A percentile compares a stretch with the other conserved stretches of the same genome.
These are phyloP conservation scores for Acanthosoma haemorrhoidale DNA, from an alignment of 2,888 invertebrate species.

Conservation along the genomic window DNA sequence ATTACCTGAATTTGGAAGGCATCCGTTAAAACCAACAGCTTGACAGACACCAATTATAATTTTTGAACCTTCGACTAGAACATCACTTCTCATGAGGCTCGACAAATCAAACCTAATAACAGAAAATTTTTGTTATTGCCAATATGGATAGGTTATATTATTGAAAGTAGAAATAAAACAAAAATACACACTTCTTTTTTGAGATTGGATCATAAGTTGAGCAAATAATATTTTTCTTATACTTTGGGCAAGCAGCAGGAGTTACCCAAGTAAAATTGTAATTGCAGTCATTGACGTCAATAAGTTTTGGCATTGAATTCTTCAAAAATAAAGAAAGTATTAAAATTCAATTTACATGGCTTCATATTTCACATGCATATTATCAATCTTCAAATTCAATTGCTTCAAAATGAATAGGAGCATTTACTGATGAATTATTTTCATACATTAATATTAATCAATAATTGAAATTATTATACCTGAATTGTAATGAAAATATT, in stretches of 20 bases:
- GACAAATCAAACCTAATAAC: constrained; percentile 6
- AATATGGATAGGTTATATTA: too few species aligned
- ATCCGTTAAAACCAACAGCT: neutral
- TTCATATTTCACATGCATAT: too few species aligned
- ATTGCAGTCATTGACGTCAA: neutral
- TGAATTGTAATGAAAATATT: too few species aligned
- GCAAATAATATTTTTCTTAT: neutral
- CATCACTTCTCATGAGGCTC: neutral
- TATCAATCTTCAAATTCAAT: too few species aligned
- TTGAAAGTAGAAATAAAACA: too few species aligned
- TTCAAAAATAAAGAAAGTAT: too few species aligned
- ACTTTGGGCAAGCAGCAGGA: neutral
- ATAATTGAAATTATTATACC: too few species aligned
- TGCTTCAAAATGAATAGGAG: too few species aligned
- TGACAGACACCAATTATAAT: constrained; percentile 3
- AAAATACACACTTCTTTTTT: neutral
- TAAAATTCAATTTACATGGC: too few species aligned
- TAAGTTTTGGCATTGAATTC: constrained; percentile 1
- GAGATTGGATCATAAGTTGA: too few species aligned
- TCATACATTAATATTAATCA: too few species aligned
- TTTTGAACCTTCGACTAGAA: neutral
- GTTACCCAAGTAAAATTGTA: constrained; percentile 17
- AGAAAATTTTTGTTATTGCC: neutral
- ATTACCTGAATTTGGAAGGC: neutral
- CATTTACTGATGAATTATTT: too few species aligned